These are phyloP conservation scores for Girardinus metallicus DNA, from an alignment of 2,797 vertebrate species.

Conservation along the genomic window DNA sequence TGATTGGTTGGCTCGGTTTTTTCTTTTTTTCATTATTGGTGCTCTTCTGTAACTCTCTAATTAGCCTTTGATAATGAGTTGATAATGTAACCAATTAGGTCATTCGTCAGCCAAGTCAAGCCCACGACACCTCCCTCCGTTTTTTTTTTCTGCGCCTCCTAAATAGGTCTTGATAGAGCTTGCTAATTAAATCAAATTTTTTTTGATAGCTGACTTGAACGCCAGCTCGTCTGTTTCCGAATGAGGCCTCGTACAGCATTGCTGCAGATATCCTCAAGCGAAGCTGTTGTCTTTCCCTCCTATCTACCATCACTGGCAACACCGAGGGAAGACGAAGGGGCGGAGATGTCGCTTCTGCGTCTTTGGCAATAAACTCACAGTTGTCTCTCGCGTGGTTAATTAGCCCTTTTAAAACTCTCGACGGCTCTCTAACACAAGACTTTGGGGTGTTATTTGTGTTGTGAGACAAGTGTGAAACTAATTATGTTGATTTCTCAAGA, in stretches of 20 bases:
- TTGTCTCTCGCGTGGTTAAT: constrained; percentile 72
- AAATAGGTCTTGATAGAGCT: constrained; percentile 79
- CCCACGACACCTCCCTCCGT: constrained; percentile 44
- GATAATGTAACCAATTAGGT: constrained; percentile 87
- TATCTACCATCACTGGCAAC: constrained; percentile 31
- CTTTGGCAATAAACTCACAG: constrained; percentile 63
- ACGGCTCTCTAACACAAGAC: constrained; percentile 58
- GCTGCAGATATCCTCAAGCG: constrained; percentile 53
- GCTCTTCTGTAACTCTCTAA: constrained; percentile 84
- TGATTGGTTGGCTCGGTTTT: constrained; percentile 52
- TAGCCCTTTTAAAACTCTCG: constrained; percentile 71
- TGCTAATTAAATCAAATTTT: constrained; percentile 87
- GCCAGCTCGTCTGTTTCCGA: constrained; percentile 76
- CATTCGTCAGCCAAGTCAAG: constrained; percentile 78
- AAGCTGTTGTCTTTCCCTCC: constrained; percentile 37
- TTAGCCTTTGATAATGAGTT: constrained; percentile 86
- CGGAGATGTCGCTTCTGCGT: constrained; percentile 41
- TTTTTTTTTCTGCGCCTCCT: constrained; percentile 11
- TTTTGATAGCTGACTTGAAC: constrained; percentile 81
- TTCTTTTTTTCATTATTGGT: constrained; percentile 77
- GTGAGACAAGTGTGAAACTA: constrained; percentile 33
- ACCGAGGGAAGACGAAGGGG: constrained; percentile 7
- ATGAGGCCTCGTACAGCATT: constrained; percentile 65
- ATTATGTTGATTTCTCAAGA: constrained; percentile 9
- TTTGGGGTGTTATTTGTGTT: constrained; percentile 64